Conservation (phyloP, 2,113 vertebrate genomes). For the Nibea albiflora region DNA sequence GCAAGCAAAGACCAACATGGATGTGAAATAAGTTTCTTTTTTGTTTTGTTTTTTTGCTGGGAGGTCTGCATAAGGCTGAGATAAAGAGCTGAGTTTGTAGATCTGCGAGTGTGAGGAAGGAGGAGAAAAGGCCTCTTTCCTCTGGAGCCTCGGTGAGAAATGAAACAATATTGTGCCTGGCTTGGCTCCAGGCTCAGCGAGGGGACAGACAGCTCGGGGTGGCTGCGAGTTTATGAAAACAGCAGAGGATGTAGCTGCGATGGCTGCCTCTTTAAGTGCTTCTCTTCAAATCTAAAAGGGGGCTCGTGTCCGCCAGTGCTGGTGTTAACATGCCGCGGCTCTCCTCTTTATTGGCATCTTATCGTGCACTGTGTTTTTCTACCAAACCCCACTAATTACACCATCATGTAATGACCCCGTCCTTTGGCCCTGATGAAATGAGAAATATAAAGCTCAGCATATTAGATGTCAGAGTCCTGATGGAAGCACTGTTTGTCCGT, state of each 20-base stretch:
- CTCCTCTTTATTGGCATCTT: slow-evolving; percentile 48
- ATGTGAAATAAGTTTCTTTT: background rate
- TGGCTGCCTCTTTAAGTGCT: slow-evolving; percentile 46
- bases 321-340: slow-evolving; percentile 50
- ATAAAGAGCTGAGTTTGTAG: slow-evolving; percentile 49
- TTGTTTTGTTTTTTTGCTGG: slow-evolving; percentile 5
- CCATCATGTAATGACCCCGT: slow-evolving; percentile 53
- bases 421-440: slow-evolving; percentile 42
- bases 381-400: slow-evolving; percentile 64
- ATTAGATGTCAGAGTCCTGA: slow-evolving; percentile 34
- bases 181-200: slow-evolving; percentile 50
- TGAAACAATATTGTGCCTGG: slow-evolving; percentile 71
- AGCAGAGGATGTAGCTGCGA: slow-evolving; percentile 62
- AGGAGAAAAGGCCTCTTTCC: slow-evolving; percentile 46
- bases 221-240: slow-evolving; percentile 75
- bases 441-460: slow-evolving; percentile 30
- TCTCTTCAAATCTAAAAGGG: slow-evolving; percentile 47
- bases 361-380: slow-evolving; percentile 59
- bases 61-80: slow-evolving; percentile 5
- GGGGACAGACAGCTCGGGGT: slow-evolving; percentile 35
- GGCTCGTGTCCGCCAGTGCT: slow-evolving; percentile 47
- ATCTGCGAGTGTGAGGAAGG: slow-evolving; percentile 29
- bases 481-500: slow-evolving; percentile 33
- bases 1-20: background rate
- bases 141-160: slow-evolving; percentile 53